Percentiles rank a stretch among this genome's conserved stretches.
These are phyloP conservation scores for Leptopterna dolabrata DNA, from an alignment of 2,888 invertebrate genomes.

Conservation along the genomic window DNA sequence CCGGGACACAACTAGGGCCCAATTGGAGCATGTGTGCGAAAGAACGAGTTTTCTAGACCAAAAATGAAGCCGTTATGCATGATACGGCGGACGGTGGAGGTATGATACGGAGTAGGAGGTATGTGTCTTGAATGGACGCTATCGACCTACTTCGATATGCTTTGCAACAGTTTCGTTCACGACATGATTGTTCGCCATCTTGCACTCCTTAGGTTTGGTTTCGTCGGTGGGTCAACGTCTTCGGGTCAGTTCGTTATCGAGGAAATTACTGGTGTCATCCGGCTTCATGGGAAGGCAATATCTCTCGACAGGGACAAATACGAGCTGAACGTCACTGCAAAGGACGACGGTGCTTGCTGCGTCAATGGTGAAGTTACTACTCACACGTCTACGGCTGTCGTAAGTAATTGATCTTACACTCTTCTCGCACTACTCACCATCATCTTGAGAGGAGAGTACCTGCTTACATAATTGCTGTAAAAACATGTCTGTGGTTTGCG, in stretches of 20 bases:
- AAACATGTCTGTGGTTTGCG: too few relatives aligned
- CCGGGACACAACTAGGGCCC: too few relatives aligned
- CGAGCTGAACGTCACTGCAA: constrained; percentile 94
- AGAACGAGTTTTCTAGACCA: too few relatives aligned
- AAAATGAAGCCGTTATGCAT: too few relatives aligned
- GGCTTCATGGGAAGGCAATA: constrained; percentile 87
- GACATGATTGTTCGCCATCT: not conserved
- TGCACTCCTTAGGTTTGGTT: constrained; percentile 69
- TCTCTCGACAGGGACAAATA: constrained; percentile 93
- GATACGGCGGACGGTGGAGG: too few relatives aligned
- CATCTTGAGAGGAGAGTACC: too few relatives aligned
- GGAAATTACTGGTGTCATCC: constrained; percentile 93
- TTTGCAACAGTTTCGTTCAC: not conserved
- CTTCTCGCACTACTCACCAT: not conserved
- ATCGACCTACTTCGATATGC: too few relatives aligned
- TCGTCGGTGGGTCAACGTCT: constrained; percentile 88
- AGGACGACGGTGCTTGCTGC: constrained; percentile 98
- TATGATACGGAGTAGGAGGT: too few relatives aligned
- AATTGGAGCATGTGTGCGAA: too few relatives aligned
- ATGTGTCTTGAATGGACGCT: too few relatives aligned
- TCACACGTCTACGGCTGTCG: constrained; percentile 93
- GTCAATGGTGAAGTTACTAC: constrained; percentile 87
- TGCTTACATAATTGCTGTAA: too few relatives aligned
- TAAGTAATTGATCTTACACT: constrained; percentile 66
- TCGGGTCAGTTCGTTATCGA: constrained; percentile 95